Evolutionary conservation across 2,113 vertebrate species (phyloP).

Genomic region (Sander lucioperca): DNA sequence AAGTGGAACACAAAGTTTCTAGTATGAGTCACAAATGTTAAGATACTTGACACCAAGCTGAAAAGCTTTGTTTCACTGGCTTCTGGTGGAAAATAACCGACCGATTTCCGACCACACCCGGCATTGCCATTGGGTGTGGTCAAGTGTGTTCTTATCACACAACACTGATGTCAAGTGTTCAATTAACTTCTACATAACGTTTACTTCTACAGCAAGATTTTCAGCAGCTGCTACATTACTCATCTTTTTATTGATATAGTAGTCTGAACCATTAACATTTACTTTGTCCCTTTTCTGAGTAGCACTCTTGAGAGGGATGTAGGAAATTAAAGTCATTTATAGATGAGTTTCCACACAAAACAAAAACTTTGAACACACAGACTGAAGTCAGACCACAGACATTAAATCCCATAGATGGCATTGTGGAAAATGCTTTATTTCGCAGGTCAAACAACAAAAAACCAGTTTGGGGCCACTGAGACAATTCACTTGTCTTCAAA

Average conservation of each 20-base stretch:
- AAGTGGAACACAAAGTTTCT: background rate
- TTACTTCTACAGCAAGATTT: too few relatives aligned
- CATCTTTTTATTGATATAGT: background rate
- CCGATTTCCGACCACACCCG: background rate
- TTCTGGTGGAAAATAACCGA: background rate
- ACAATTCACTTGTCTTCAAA: conserved; percentile 65
- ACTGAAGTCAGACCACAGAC: conserved; percentile 40
- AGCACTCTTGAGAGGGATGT: too few relatives aligned
- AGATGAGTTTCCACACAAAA: background rate
- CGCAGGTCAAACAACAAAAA: conserved; percentile 71
- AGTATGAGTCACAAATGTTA: background rate
- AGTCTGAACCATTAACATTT: background rate
- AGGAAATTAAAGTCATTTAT: background rate
- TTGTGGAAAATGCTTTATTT: conserved; percentile 84
- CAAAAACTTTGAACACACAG: background rate
- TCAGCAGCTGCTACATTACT: background rate
- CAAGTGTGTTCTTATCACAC: background rate
- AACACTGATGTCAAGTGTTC: background rate
- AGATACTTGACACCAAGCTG: background rate
- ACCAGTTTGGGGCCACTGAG: conserved; percentile 55
- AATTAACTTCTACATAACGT: background rate
- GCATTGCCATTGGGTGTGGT: background rate
- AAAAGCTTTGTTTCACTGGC: background rate
- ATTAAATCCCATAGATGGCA: conserved; percentile 55
- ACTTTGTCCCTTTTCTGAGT: background rate